Conservation (phyloP, 1,140 invertebrate species). For the Neotoxoptera formosana region DNA sequence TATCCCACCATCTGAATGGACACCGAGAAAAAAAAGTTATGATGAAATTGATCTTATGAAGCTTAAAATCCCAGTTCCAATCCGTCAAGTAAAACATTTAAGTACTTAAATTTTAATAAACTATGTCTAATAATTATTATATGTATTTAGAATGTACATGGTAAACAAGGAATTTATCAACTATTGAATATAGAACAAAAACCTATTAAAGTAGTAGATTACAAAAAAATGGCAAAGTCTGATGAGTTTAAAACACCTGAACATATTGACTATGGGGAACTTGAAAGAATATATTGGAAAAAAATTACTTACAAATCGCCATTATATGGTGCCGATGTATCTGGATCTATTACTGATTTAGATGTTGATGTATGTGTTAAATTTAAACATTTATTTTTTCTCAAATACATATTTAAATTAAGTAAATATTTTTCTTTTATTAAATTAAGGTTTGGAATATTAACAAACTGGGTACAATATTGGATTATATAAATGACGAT, state of each 20-base stretch:
- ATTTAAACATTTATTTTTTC: not conserved
- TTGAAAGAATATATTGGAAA: conserved; percentile 98
- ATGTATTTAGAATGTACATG: too few species aligned
- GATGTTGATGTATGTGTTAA: conserved; percentile 71
- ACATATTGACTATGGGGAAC: conserved; percentile 90
- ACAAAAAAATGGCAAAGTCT: conserved; percentile 79
- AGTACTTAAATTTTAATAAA: too few species aligned
- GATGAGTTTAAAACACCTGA: conserved; percentile 80
- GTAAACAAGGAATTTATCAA: conserved; percentile 94
- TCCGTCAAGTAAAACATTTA: too few species aligned
- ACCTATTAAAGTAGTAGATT: conserved; percentile 88
- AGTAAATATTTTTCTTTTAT: too few species aligned
- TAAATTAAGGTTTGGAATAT: too few species aligned
- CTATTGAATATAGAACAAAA: conserved; percentile 96
- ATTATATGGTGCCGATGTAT: conserved; percentile 96
- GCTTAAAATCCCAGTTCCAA: too few species aligned
- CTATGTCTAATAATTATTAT: too few species aligned
- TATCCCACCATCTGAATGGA: conserved; percentile 93
- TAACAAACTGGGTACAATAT: too few species aligned
- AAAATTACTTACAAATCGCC: conserved; percentile 91
- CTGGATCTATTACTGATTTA: conserved; percentile 90
- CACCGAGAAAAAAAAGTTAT: conserved; percentile 72
- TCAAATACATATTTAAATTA: not conserved
- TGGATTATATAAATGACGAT: too few species aligned
- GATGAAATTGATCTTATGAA: too few species aligned